These are phyloP conservation scores for Tribolium freemani DNA, from an alignment of 2,888 invertebrate species.

Conservation along the genomic window DNA sequence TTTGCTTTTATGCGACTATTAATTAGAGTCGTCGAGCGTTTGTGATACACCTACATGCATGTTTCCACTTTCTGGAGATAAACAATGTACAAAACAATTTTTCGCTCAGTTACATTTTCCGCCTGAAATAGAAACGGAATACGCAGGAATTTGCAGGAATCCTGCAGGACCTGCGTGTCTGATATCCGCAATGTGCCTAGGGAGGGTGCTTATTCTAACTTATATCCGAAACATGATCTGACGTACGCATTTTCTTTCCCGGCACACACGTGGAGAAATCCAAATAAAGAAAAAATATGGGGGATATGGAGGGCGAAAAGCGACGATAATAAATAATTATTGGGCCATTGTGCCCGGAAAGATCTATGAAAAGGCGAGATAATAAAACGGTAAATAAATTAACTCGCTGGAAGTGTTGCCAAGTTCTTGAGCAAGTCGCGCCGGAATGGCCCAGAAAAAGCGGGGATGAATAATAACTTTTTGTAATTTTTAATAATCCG, in stretches of 20 bases:
- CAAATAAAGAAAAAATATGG: constrained; percentile 33
- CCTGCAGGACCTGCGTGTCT: constrained; percentile 53
- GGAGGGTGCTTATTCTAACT: constrained; percentile 59
- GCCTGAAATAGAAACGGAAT: constrained; percentile 42
- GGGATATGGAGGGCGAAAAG: neutral
- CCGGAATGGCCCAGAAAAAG: too few species aligned
- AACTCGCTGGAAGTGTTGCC: neutral
- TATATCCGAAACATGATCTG: constrained; percentile 57
- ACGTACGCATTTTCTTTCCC: constrained; percentile 49
- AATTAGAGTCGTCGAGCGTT: constrained; percentile 2
- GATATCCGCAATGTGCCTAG: constrained; percentile 57
- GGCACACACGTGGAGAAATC: constrained; percentile 34
- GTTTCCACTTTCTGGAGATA: constrained; percentile 37
- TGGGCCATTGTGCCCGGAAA: neutral
- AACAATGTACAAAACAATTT: constrained; percentile 47
- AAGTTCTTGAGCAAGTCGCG: too few species aligned
- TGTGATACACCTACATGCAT: constrained; percentile 10
- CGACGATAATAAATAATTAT: constrained; percentile 14
- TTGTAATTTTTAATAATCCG: too few species aligned
- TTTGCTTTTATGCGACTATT: constrained; percentile 24
- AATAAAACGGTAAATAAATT: neutral
- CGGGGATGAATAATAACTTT: too few species aligned
- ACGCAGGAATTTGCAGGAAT: constrained; percentile 43
- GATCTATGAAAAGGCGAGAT: neutral
- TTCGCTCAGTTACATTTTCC: constrained; percentile 52